Evolutionary conservation across 2,888 invertebrate genomes (phyloP), one percentile per base, ranked within the genome.

Genomic region (Hemaris fuciformis): DNA sequence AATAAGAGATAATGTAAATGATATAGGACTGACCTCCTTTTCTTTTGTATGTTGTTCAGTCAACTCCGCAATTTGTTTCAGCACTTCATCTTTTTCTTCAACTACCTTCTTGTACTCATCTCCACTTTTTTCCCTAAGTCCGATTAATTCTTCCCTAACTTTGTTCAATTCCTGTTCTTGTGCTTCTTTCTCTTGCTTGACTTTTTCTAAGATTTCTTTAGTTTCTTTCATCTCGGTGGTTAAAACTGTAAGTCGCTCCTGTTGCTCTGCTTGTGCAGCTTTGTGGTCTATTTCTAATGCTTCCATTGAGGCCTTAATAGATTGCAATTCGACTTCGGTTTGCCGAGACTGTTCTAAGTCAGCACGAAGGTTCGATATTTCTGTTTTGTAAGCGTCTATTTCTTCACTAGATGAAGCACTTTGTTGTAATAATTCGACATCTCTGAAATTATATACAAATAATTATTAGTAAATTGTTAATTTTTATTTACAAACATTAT

Each of bases 301-400:
- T 77, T 88, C 90, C 83, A 88, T 87, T 6, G 82, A 84, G 46
- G 87, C 88, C 71, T 86, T 85, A 46, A 94, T 70, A 42, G 89
- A 85, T 71, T 88, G 85, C 70, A 93, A 76, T 70, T 86, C 93
- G 7, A 85, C 81, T 71, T 94, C 94, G 66, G 94, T 89, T 70
- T 94, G 94, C 68, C 94, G 93, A 0, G 94, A 85, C 57, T 91
- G 89, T 75, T 93, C 91, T 31, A 92, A 70, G 62, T 92, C 91
- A 34, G 73, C 73, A n/a, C 92, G 80, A 38, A 92, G 80, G 65
- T 81, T 85, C 15, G 83, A 67, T 74, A 92, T 78, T 80, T 92
- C 86, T 3, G 67, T 82, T 79, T 91, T 90, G 69, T 91, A 91
- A 0, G 86, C 86, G 68, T 92, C 92, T 31, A 90, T 77, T 69